Evolutionary conservation across 2,888 invertebrate genomes (phyloP), one percentile per base, ranked within the genome.

Genomic region (Calameuta idolon): DNA sequence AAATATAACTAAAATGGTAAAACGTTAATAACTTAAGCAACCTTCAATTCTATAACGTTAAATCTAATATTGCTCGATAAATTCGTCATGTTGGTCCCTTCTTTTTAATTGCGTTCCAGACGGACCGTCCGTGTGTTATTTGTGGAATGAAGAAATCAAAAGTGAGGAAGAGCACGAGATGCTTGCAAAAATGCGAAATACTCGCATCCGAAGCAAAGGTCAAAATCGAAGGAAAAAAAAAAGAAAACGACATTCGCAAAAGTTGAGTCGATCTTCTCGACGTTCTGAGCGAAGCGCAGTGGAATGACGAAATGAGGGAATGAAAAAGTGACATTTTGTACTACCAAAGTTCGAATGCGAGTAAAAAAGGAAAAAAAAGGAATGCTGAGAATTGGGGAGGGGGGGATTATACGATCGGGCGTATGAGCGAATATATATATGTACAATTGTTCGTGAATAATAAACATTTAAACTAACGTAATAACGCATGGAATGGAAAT

Each of bases 251-350:
- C 23, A 55, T 55, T 55, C 23, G 9, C 23, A 55, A 55, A 55
- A 2, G 2, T 23, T 9, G 2, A 23, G 23, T 55, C 55, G 55
- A 23, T 9, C 23, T 55, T 55, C 5, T 55, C 9, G 23, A 55
- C 23, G 55, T 23, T 23, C 23, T 2, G 23, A 23, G 55, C 23
- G 9, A 55, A 55, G 23, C 5, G 23, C 23, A 55, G 23, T 55
- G 55, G 55, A 55, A 55, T 55, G 23, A 55, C 55, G 55, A 40
- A 40, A 40, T 5, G 40, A 40, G 23, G 15, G 5, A 40, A 40
- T 40, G 40, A 77, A 79, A 80, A 78, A 84, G 79, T 79, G 79
- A 76, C 80, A 80, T 79, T 76, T 35, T 35, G 81, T 79, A 75
- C 77, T 75, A 77, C 74, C 79, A 76, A 74, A 78, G 9, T 55